Evolutionary conservation across 64 coral and sea anemone species (phyloP), one percentile per base, ranked within the genome.

Genomic region (Astreopora myriophthalma): DNA sequence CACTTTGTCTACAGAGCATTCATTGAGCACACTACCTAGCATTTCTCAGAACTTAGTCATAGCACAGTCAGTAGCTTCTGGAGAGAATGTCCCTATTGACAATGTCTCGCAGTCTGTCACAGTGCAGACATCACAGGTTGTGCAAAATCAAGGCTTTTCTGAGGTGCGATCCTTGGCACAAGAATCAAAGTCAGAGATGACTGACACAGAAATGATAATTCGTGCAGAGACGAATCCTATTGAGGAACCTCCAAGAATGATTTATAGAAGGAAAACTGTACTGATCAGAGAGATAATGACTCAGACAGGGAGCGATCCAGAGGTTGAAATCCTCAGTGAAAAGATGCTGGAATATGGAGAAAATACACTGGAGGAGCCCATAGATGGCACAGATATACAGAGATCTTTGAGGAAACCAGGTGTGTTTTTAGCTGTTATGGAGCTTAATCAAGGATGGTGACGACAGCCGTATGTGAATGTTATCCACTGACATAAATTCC

Each of bases 81-180:
- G 79, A 39, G 79, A 83, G 17, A 83, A 64, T 83, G 79, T 83
- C 10, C 79, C 79, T 27, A 83, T 83, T 6, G 79, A 83, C 31
- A 83, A 83, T 83, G 79, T 83, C 10, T 83, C 79, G 12, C 52
- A 83, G 79, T 83, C 79, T 3, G 22, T 83, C 20, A 83, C 79
- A 25, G 79, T 83, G 22, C 52, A 83, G 57, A 83, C 79, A 13
- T 83, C 79, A 63, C 79, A 83, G 30, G 23, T 63, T 24, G 31
- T 65, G 14, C 79, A 65, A 33, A 83, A 83, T 83, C 79, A 63
- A 61, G 57, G 79, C 6, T 38, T 83, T 36, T 10, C 57, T 3
- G 57, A 65, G 13, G 24, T 65, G 25, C 52, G 7, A 20, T 37
- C 79, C 8, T 38, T 83, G 38, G 17, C 26, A 14, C 55, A 65